phyloP scores from a whole-genome alignment of 2,797 vertebrate genomes.

The Danio choprae region DNA sequence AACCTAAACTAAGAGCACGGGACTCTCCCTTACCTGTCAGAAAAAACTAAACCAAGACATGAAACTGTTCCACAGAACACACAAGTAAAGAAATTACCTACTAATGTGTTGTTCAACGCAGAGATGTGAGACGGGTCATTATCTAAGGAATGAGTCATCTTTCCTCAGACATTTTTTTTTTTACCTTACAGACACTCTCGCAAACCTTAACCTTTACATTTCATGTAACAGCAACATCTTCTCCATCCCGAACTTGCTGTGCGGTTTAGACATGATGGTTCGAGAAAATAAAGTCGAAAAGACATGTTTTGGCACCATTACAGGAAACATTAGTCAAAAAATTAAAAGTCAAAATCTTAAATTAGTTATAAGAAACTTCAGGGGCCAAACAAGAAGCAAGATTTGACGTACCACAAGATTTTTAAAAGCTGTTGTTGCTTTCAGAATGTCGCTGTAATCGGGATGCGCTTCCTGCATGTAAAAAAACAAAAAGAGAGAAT shows the following conservation, averaged over 20 bases:
- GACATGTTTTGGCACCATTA: not conserved
- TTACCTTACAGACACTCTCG: slow-evolving; percentile 21
- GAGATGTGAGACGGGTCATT: slow-evolving; percentile 20
- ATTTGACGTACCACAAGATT: slow-evolving; percentile 88
- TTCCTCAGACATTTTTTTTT: slow-evolving; percentile 35
- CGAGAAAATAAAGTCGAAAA: slow-evolving; percentile 19
- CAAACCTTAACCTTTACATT: slow-evolving; percentile 44
- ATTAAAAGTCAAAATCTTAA: not conserved
- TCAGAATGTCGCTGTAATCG: slow-evolving; percentile 91
- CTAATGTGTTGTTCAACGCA: slow-evolving; percentile 18
- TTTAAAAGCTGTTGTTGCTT: slow-evolving; percentile 87
- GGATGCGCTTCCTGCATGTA: slow-evolving; percentile 90
- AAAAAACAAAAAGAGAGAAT: not conserved
- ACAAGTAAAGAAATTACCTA: slow-evolving; percentile 23
- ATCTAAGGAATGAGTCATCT: slow-evolving; percentile 54
- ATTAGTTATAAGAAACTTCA: not conserved
- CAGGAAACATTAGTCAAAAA: slow-evolving; percentile 33
- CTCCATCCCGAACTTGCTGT: slow-evolving; percentile 1
- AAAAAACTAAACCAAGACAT: slow-evolving; percentile 23
- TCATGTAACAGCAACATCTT: slow-evolving; percentile 30
- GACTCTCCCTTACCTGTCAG: slow-evolving; percentile 52
- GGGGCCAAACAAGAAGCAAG: not conserved
- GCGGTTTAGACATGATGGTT: slow-evolving; percentile 15
- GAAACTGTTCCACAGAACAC: slow-evolving; percentile 50
- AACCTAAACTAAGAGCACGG: slow-evolving; percentile 22